Evolutionary conservation across 2,113 vertebrate genomes (phyloP).

Genomic region (Saccopteryx leptura): DNA sequence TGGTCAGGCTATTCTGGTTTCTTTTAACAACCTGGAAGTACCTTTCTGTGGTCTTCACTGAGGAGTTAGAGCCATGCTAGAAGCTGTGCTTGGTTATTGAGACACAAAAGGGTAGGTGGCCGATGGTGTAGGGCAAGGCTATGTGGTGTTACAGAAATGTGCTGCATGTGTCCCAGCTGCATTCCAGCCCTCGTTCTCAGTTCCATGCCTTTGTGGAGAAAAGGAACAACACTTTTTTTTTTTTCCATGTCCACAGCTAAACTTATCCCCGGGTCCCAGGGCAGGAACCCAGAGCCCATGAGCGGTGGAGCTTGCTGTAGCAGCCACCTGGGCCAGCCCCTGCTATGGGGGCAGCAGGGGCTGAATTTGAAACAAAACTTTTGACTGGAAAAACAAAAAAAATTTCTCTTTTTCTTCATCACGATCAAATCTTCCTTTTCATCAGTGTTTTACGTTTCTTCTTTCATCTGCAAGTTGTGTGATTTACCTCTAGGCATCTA

Average conservation of each 20-base stretch:
- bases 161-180: not conserved
- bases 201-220: not conserved
- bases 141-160: not conserved
- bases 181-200: not conserved
- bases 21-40: not conserved
- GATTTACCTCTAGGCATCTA: not conserved
- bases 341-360: no score
- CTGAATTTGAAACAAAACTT: not conserved
- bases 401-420: not conserved
- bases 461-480: slow-evolving; percentile 49
- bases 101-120: not conserved
- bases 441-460: slow-evolving; percentile 50
- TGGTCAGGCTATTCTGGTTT: not conserved
- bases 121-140: not conserved
- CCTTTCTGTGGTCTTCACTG: slow-evolving; percentile 17
- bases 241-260: no score
- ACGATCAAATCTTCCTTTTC: slow-evolving; percentile 12
- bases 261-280: no score
- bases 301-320: no score
- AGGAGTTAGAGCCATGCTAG: not conserved
- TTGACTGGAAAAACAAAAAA: slow-evolving; percentile 19
- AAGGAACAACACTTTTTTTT: slow-evolving; percentile 6
- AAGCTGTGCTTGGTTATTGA: not conserved
- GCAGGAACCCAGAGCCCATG: no score
- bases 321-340: no score